phyloP scores from a whole-genome alignment of 2,797 vertebrate species.

The Spinus olivaceus region DNA sequence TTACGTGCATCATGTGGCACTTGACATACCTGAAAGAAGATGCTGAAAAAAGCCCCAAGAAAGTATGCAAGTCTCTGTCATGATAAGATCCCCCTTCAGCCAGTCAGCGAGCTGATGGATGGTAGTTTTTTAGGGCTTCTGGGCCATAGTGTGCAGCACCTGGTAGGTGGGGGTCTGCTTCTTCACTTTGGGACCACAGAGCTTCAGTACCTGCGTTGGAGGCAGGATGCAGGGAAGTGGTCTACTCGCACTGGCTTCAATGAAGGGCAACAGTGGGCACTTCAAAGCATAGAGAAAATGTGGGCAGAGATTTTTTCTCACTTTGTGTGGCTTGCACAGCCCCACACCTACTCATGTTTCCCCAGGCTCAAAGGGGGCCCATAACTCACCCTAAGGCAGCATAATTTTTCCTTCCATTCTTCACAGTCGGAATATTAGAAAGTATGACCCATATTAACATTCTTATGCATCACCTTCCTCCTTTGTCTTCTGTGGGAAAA shows the following conservation, averaged over 20 bases:
- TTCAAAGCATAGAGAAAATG: neutral
- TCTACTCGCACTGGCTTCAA: fast-evolving
- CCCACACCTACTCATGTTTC: neutral
- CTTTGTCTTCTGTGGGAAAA: neutral
- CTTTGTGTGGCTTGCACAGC: neutral
- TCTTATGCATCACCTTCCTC: neutral
- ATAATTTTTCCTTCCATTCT: neutral
- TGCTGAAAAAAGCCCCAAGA: neutral
- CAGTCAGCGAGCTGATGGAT: neutral
- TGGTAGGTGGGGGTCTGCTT: neutral
- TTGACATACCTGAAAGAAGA: neutral
- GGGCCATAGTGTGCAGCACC: neutral
- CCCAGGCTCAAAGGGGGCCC: neutral
- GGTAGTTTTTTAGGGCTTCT: neutral
- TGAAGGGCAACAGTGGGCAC: neutral
- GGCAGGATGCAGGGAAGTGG: neutral
- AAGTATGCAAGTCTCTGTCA: neutral
- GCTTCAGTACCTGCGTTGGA: neutral
- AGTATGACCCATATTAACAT: neutral
- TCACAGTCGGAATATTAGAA: neutral
- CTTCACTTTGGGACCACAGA: fast-evolving
- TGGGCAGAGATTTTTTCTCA: neutral
- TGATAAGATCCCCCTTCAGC: neutral
- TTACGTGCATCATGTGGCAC: neutral
- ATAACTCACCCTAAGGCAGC: neutral